Conservation (phyloP, 2,888 invertebrate genomes). For the Dichetophora obliterata region DNA sequence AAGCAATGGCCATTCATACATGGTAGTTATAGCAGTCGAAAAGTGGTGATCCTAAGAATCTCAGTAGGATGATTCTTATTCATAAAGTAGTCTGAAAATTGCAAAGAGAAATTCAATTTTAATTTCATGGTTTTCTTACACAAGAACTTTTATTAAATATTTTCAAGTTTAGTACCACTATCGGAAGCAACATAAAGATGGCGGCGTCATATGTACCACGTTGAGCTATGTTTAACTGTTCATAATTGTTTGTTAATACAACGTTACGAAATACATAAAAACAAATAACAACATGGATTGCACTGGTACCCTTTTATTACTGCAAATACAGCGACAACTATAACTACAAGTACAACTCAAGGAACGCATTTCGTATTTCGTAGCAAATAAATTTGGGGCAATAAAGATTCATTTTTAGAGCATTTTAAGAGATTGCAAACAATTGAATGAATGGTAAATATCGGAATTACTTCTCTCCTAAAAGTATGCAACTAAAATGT, state of each 20-base stretch:
- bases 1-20: too few species aligned
- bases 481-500: slow-evolving; percentile 28
- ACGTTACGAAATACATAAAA: slow-evolving; percentile 6
- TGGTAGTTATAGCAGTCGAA: too few species aligned
- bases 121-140: too few species aligned
- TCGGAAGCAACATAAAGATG: too few species aligned
- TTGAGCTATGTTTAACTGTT: background rate
- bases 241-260: background rate
- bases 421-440: slow-evolving; percentile 15
- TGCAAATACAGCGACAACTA: background rate
- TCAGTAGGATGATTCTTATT: too few species aligned
- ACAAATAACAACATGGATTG: background rate
- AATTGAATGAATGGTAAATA: slow-evolving; percentile 26
- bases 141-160: too few species aligned
- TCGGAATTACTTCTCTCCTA: slow-evolving; percentile 1
- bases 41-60: too few species aligned
- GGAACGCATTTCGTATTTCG: slow-evolving; percentile 12
- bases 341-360: background rate
- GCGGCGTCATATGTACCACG: slow-evolving; percentile 3
- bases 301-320: slow-evolving; percentile 12
- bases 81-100: too few species aligned
- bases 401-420: slow-evolving; percentile 16
- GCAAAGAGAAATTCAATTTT: too few species aligned
- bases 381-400: background rate
- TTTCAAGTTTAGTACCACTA: too few species aligned